Percentiles rank a stretch among this genome's conserved stretches.
phyloP scores from a whole-genome alignment of 2,888 invertebrate genomes.

The Salpingus planirostris region DNA sequence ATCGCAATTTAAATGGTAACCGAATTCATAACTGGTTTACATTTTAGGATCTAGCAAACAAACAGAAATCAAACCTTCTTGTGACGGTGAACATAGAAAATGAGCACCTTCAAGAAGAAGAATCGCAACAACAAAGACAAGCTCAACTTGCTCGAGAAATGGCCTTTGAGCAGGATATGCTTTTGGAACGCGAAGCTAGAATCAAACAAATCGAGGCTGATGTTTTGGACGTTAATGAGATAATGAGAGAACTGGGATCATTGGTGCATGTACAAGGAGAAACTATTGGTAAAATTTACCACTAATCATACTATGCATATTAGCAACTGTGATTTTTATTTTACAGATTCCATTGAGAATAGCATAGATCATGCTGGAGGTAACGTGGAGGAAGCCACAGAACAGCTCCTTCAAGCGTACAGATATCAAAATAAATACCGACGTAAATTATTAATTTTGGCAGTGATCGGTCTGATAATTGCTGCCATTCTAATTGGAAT shows the following conservation, averaged over 20 bases:
- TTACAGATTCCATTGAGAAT: slow-evolving; percentile 73
- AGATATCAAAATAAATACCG: slow-evolving; percentile 69
- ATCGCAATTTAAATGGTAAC: background rate
- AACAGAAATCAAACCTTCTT: slow-evolving; percentile 57
- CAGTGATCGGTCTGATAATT: slow-evolving; percentile 56
- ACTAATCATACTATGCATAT: too few relatives aligned
- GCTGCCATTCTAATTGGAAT: slow-evolving; percentile 60
- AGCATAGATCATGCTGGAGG: slow-evolving; percentile 67
- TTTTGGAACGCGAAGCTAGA: slow-evolving; percentile 70
- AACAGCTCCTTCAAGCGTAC: slow-evolving; percentile 73
- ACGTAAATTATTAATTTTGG: slow-evolving; percentile 63
- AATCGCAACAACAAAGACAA: slow-evolving; percentile 42
- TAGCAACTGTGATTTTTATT: slow-evolving; percentile 5
- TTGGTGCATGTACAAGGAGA: slow-evolving; percentile 66
- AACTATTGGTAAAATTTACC: slow-evolving; percentile 55
- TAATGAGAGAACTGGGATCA: slow-evolving; percentile 66
- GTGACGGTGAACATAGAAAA: slow-evolving; percentile 34
- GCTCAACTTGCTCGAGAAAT: slow-evolving; percentile 47
- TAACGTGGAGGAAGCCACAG: slow-evolving; percentile 69
- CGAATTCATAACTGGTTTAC: background rate
- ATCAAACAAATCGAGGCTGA: slow-evolving; percentile 73
- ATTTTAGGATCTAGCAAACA: slow-evolving; percentile 52
- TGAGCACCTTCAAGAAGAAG: slow-evolving; percentile 24
- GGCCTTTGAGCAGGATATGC: slow-evolving; percentile 71
- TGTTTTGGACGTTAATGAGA: slow-evolving; percentile 73